Conservation (phyloP, 2,113 vertebrate species). For the Poicephalus meyeri region DNA sequence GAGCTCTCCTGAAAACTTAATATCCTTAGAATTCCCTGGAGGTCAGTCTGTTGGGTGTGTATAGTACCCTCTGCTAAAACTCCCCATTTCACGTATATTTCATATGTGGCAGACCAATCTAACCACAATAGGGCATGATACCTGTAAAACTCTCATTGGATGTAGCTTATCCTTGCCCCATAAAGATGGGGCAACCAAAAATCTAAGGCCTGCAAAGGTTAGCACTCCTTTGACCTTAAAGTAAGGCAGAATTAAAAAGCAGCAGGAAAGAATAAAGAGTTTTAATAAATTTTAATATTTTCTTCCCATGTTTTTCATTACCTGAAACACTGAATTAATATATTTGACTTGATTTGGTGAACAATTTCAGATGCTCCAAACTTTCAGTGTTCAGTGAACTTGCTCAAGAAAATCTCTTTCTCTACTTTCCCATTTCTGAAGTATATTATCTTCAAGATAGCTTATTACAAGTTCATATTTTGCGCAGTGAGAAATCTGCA, state of each 20-base stretch:
- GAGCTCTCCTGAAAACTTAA: not conserved
- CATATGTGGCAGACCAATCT: not conserved
- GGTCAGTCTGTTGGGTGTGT: not conserved
- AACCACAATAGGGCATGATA: not conserved
- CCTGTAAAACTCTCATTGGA: not conserved
- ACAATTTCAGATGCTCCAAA: not conserved
- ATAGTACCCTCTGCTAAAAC: not conserved
- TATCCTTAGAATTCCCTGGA: not conserved
- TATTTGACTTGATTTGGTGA: not conserved
- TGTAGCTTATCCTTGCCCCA: not conserved
- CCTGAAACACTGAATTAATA: not conserved
- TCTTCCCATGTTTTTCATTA: not conserved
- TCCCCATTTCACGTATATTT: not conserved
- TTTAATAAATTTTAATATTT: not conserved
- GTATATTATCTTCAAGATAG: not conserved
- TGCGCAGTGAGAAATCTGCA: not conserved
- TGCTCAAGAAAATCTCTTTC: not conserved
- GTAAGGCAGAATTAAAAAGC: not conserved
- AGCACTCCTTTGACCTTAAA: not conserved
- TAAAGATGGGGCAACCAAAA: not conserved
- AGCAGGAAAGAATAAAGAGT: not conserved
- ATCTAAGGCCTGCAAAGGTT: not conserved
- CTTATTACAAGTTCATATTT: not conserved
- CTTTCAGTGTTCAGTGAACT: not conserved
- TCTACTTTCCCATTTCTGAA: not conserved